phyloP scores from a whole-genome alignment of 2,888 invertebrate genomes.

The Himalopsyche japonica region DNA sequence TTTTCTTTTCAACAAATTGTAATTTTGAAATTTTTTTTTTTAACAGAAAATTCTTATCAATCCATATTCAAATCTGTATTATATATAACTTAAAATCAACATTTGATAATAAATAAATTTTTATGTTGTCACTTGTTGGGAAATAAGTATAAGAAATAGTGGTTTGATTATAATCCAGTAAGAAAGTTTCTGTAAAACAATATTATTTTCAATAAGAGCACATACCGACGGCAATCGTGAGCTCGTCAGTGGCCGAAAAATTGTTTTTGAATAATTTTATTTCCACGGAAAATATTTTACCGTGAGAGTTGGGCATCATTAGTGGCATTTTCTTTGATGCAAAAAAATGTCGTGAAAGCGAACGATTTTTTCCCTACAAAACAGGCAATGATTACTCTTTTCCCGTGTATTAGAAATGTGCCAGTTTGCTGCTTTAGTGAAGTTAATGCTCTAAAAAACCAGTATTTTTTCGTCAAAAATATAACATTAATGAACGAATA shows the following conservation, averaged over 20 bases:
- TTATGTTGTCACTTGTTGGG: too few species aligned
- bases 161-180: too few species aligned
- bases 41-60: too few species aligned
- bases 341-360: neutral
- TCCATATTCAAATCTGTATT: too few species aligned
- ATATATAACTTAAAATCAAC: too few species aligned
- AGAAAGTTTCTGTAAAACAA: neutral
- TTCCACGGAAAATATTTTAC: neutral
- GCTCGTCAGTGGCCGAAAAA: neutral
- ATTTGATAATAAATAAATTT: too few species aligned
- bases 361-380: neutral
- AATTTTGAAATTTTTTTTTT: too few species aligned
- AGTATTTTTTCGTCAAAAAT: too few species aligned
- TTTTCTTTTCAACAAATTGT: too few species aligned
- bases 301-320: neutral
- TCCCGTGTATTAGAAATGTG: neutral
- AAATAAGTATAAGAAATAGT: too few species aligned
- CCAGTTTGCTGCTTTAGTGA: neutral
- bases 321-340: neutral
- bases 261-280: neutral
- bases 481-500: too few species aligned
- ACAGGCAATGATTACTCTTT: neutral
- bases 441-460: neutral
- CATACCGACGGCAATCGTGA: neutral
- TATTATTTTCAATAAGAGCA: neutral